phyloP scores from a whole-genome alignment of 2,797 vertebrate species.

The Naso thynnoides region DNA sequence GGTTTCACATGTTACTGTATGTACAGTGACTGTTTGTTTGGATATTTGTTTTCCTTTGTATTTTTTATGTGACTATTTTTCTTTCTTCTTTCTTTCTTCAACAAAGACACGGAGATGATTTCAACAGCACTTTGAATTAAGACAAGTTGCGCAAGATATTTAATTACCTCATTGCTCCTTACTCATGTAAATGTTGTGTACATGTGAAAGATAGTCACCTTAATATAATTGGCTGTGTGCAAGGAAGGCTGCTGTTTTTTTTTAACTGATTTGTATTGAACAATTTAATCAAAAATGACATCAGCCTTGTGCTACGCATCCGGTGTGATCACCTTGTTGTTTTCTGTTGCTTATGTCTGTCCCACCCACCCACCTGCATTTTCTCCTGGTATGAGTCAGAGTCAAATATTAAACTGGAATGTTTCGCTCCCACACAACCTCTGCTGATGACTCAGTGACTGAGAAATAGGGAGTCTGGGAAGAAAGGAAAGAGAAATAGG shows the following conservation, averaged over 20 bases:
- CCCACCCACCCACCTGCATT: conserved; percentile 29
- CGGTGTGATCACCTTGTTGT: conserved; percentile 47
- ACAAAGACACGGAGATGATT: neutral
- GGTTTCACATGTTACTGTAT: conserved; percentile 20
- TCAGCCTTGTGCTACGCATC: conserved; percentile 46
- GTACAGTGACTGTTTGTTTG: neutral
- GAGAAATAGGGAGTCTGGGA: conserved; percentile 78
- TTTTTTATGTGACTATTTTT: conserved; percentile 3
- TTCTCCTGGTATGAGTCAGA: conserved; percentile 65
- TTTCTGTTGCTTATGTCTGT: conserved; percentile 41
- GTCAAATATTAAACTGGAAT: conserved; percentile 86
- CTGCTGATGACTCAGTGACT: conserved; percentile 69
- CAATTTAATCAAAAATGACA: conserved; percentile 51
- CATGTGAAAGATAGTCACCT: conserved; percentile 21
- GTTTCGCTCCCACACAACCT: conserved; percentile 79
- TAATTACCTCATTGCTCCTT: conserved; percentile 9
- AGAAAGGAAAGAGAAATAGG: conserved; percentile 59
- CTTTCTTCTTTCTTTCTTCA: conserved; percentile 17
- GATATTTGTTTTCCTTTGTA: conserved; percentile 19
- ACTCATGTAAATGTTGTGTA: conserved; percentile 2
- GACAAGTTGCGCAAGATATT: conserved; percentile 17
- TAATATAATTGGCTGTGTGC: conserved; percentile 19
- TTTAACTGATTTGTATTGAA: conserved; percentile 23
- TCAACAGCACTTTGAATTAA: conserved; percentile 8
- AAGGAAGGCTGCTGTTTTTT: conserved; percentile 29